Base-by-base conservation (phyloP, 2,797 vertebrate species). In the Betta splendens region DNA sequence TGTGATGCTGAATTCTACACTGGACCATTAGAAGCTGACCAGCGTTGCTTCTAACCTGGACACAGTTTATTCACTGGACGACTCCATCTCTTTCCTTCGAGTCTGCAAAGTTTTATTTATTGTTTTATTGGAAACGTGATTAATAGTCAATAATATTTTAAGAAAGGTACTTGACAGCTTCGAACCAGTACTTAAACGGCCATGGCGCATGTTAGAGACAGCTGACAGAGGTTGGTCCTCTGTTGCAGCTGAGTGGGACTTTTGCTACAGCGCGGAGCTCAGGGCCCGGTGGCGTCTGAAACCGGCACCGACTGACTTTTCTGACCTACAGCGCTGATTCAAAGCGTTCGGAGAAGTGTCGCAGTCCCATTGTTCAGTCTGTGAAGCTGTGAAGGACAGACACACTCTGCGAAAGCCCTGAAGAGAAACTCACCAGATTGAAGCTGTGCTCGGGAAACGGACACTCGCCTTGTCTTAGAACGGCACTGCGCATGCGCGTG, bases 381-480 rank as follows among this genome's bases (percentile, higher is more conserved):
- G 20, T 12, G 2, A 0, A 12, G 9, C 44, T 37, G 21, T 2
- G 2, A 1, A 20, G 0, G 9, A 10, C 0, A 39, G 10, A 39
- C 12, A 16, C 47, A 31, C 7, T 7, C 0, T 0, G 2, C 4
- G 2, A 47, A 62, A 69, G 45, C 28, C 23, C 7, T 0, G 1
- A 17, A 2, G 2, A 63, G 0, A 39, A 22, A 89, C 85, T 85
- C 51, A 89, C 87, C 79, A 3, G 22, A 17, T 2, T 8, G 33
- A 0, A 0, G 39, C 7, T 32, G 35, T 20, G 3, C 2, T 1
- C 21, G 35, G 37, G 35, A 46, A 63, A 18, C 8, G 5, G 31
- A 73, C 0, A 62, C 79, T 81, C 7, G 47, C n/a, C n/a, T n/a
- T 87, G 81, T 74, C 39, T 7, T 1, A 1, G 1, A 45, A 13